Evolutionary conservation across 2,888 invertebrate genomes (phyloP), one percentile per base, ranked within the genome.

Genomic region (Gari tellinella): DNA sequence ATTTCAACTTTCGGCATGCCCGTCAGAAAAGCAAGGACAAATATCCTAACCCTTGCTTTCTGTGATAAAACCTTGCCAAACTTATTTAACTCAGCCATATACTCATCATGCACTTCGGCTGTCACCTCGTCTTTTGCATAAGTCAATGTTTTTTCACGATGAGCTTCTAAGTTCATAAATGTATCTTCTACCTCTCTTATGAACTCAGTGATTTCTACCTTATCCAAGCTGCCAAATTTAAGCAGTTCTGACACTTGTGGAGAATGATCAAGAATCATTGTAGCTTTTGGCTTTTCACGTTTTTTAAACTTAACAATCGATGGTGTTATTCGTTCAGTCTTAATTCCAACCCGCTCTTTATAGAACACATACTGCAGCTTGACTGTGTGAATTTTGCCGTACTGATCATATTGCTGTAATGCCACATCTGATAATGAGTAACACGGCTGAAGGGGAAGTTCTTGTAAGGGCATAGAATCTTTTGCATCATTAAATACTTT

Each of bases 341-440:
- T 85, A 25, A 92, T 84, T 1, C 99, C 99, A 0, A 99, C 98
- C 14, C 99, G 94, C 92, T 99, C 99, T 92, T 99, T 98, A 92
- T 99, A 99, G 92, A 99, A 97, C 64, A 99, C 96, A 91, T 98
- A 99, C 92, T 99, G 99, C 82, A 98, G 93, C 92, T 98, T 99
- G 65, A 99, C 95, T 0, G 99, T 99, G 93, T 99, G 99, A 86
- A 99, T 99, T 93, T 99, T 99, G 37, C 99, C 99, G 92, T 96
- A 99, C 92, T 98, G 97, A 93, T 99, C 99, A 91, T 97, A 99
- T 92, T 99, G 99, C 93, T 99, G 99, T 41, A 93, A 86, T 3
- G 91, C 89, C 14, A 92, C 83, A 72, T 92, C 98, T 3, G 98
- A 98, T 51, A 98, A 96, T 1, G 97, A 97, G 93, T 99, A 99